phyloP scores from a whole-genome alignment of 2,888 invertebrate genomes.

The Ctena decussata region DNA sequence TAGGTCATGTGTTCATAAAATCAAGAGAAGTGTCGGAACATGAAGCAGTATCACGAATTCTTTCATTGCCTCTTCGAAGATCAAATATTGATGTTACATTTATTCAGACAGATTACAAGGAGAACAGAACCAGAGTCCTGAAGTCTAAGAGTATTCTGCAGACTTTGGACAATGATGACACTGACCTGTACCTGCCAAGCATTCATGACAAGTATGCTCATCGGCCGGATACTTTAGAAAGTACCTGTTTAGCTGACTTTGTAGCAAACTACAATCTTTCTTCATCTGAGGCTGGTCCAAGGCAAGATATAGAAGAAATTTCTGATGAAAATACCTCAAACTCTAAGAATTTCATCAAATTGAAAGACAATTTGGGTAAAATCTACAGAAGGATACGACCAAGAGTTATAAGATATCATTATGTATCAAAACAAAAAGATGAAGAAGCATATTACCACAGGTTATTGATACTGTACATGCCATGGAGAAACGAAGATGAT shows the following conservation, averaged over 20 bases:
- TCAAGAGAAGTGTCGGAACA: constrained; percentile 54
- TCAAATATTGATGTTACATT: constrained; percentile 44
- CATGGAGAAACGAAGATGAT: constrained; percentile 46
- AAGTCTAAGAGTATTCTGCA: constrained; percentile 39
- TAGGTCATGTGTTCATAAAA: constrained; percentile 40
- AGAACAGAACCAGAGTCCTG: constrained; percentile 49
- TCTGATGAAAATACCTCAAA: constrained; percentile 3
- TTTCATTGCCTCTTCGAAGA: constrained; percentile 48
- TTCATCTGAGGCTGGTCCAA: constrained; percentile 15
- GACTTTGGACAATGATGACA: constrained; percentile 49
- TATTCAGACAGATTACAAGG: constrained; percentile 39
- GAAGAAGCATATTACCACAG: constrained; percentile 36
- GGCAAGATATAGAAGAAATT: neutral
- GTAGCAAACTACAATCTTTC: constrained; percentile 29
- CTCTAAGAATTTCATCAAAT: neutral
- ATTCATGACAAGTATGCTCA: constrained; percentile 58
- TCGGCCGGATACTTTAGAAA: constrained; percentile 40
- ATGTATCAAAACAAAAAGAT: constrained; percentile 38
- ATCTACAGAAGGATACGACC: constrained; percentile 28
- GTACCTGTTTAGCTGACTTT: constrained; percentile 58
- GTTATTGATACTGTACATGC: constrained; percentile 38
- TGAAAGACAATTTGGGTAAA: constrained; percentile 35
- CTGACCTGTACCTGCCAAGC: constrained; percentile 50
- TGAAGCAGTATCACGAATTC: constrained; percentile 43
- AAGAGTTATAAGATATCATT: constrained; percentile 36